A percentile compares a stretch with the other conserved stretches of the same genome.
phyloP scores from a whole-genome alignment of 2,888 invertebrate genomes.

The Drosophila kokeensis region DNA sequence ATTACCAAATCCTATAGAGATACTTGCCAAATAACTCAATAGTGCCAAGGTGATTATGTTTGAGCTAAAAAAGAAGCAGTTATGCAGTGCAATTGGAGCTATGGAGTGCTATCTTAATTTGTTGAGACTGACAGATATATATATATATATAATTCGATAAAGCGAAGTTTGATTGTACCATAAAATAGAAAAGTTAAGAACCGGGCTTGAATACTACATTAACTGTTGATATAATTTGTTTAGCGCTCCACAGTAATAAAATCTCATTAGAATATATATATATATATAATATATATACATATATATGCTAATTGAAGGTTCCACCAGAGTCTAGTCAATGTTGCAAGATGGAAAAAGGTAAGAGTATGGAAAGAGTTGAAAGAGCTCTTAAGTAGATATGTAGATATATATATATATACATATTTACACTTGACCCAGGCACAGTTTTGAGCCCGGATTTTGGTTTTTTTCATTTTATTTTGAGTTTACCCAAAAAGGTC shows the following conservation, averaged over 20 bases:
- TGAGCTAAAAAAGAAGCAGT: background rate
- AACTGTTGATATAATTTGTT: background rate
- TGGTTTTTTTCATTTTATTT: constrained; percentile 7
- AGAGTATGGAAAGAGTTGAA: constrained; percentile 24
- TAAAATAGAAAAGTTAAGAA: background rate
- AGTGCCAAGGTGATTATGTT: background rate
- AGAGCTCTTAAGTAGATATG: constrained; percentile 17
- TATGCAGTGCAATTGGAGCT: background rate
- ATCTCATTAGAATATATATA: background rate
- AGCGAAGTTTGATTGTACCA: background rate
- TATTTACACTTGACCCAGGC: constrained; percentile 45
- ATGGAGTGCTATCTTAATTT: background rate
- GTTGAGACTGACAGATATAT: background rate
- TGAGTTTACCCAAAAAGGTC: constrained; percentile 51
- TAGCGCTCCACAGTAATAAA: background rate
- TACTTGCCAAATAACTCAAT: background rate
- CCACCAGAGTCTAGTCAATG: constrained; percentile 1
- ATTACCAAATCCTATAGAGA: background rate
- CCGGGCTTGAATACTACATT: background rate
- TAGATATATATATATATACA: background rate
- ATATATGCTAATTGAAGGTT: constrained; percentile 48
- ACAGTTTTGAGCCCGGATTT: constrained; percentile 58
- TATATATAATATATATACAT: background rate
- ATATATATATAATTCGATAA: background rate
- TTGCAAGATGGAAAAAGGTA: background rate